Evolutionary conservation across 2,888 invertebrate species (phyloP), one percentile per base, ranked within the genome.

Genomic region (Hyles lineata): DNA sequence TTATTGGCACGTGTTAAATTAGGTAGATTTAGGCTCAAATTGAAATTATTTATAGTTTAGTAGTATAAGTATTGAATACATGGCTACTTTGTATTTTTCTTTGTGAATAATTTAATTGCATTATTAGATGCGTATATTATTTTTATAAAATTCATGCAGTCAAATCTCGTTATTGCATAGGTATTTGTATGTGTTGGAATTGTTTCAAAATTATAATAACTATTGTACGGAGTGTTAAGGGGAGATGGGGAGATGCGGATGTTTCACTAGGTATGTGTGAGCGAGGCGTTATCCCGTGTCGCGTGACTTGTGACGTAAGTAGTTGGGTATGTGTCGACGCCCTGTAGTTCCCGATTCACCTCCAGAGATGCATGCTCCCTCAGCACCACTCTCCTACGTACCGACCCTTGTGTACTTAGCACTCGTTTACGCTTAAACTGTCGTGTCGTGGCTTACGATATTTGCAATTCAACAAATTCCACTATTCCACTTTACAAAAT

Each of bases 111-210:
- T 62, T 75, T 77, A 55, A 83, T 81, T 80, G 81, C 80, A 80
- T 83, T 82, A 80, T 62, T 73, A 63, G 84, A 83, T 78, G 80
- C 82, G 83, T 84, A 82, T 82, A 79, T 78, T 80, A 80, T 83
- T 71, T 80, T 75, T 78, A 77, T 78, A 78, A 75, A 86, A 90
- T 93, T 94, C 93, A 93, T 95, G 95, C 95, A 95, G 95, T 95
- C 94, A 95, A 95, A 96, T 96, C 96, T 96, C 96, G 96, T 96
- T 96, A 96, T 95, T 95, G 95, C 90, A 94, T 94, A 77, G 74
- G 78, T 75, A 75, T 43, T 43, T 76, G 74, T 74, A 77, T 75
- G 58, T 70, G 71, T 58, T 70, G 25, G 32, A 32, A n/a, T 60
- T 71, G 60, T 60, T 32, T 43, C 23, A 60, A 35, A 23, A 35